Percentiles rank a stretch among this genome's conserved stretches.
Conservation (phyloP, 2,113 vertebrate genomes). For the Carassius carassius region DNA sequence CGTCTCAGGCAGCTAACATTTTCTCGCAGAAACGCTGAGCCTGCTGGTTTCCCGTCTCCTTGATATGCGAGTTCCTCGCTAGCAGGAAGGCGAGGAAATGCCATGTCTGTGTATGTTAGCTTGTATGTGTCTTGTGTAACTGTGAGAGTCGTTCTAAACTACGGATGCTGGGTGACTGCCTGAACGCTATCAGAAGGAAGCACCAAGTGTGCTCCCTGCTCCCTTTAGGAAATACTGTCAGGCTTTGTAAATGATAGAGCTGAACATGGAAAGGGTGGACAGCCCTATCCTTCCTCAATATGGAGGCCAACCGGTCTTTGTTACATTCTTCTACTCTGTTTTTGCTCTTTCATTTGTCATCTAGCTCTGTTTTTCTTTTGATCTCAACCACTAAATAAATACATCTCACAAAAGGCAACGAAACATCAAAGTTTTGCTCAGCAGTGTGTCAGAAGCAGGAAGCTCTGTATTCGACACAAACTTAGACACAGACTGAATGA, state of each 20-base stretch:
- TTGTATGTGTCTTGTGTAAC: slow-evolving; percentile 16
- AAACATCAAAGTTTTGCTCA: not conserved
- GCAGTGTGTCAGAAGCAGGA: not conserved
- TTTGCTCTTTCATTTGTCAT: not conserved
- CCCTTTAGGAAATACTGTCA: slow-evolving; percentile 34
- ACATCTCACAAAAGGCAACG: not conserved
- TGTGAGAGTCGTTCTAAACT: not conserved
- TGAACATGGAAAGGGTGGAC: slow-evolving; percentile 43
- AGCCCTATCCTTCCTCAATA: slow-evolving; percentile 53
- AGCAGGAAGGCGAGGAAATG: slow-evolving; percentile 20
- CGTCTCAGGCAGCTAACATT: slow-evolving; percentile 20
- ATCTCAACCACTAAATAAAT: not conserved
- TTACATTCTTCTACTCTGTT: slow-evolving; percentile 10
- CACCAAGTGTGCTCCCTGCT: slow-evolving; percentile 32
- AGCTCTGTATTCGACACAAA: not conserved
- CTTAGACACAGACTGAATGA: not conserved
- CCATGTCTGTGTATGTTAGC: not conserved
- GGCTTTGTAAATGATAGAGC: slow-evolving; percentile 17
- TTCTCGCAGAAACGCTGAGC: slow-evolving; percentile 32
- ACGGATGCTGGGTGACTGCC: slow-evolving; percentile 34
- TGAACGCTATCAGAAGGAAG: slow-evolving; percentile 55
- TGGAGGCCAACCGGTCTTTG: slow-evolving; percentile 30
- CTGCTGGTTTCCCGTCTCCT: not conserved
- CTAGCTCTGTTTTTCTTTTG: not conserved
- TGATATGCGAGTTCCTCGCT: not conserved